phyloP scores from a whole-genome alignment of 2,888 invertebrate species.

The Papilio protenor region DNA sequence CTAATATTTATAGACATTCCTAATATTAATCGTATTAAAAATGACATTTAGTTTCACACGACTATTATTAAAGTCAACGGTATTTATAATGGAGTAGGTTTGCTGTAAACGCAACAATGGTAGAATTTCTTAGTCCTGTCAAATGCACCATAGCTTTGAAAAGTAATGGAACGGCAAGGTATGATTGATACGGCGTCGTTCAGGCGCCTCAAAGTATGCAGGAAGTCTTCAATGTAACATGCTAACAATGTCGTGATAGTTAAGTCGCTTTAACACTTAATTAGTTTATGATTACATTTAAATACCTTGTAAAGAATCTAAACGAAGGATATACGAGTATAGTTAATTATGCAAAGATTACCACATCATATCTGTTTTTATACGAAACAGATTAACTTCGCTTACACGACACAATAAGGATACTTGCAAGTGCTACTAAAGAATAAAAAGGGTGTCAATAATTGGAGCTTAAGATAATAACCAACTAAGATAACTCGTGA shows the following conservation, averaged over 20 bases:
- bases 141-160: conserved; percentile 15
- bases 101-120: conserved; percentile 13
- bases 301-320: background rate
- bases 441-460: too few relatives aligned
- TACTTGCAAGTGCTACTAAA: too few relatives aligned
- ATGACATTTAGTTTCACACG: background rate
- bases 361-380: background rate
- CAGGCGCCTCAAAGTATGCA: conserved; percentile 21
- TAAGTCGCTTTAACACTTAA: conserved; percentile 16
- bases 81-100: background rate
- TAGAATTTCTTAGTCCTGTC: conserved; percentile 15
- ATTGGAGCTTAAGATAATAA: too few relatives aligned
- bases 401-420: too few relatives aligned
- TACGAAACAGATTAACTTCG: background rate
- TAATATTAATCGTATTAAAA: background rate
- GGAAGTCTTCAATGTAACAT: conserved; percentile 24
- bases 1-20: background rate
- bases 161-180: conserved; percentile 15
- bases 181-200: conserved; percentile 31
- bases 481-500: too few relatives aligned
- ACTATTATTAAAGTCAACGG: background rate
- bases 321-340: too few relatives aligned
- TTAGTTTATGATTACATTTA: conserved; percentile 2
- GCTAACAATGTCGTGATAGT: conserved; percentile 17
- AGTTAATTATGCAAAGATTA: background rate